phyloP scores from a whole-genome alignment of 2,113 vertebrate species.

The Gymnobelideus leadbeateri region DNA sequence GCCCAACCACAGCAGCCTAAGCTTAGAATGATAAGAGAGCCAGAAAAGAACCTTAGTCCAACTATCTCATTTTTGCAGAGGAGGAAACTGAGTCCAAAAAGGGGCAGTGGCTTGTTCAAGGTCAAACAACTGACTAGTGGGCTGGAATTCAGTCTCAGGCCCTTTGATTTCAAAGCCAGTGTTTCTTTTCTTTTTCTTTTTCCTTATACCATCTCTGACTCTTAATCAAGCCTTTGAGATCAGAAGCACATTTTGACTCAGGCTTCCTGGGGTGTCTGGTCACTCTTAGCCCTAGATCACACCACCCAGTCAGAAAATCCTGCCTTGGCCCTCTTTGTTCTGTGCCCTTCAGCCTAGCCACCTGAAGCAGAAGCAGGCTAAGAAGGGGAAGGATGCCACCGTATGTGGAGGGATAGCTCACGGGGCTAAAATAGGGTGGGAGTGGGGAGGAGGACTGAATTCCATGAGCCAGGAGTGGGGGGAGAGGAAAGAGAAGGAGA shows the following conservation, averaged over 20 bases:
- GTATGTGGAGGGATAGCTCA: neutral
- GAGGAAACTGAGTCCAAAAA: too few species aligned
- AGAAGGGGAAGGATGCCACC: neutral
- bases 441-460: neutral
- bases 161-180: neutral
- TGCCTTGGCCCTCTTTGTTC: neutral
- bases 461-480: neutral
- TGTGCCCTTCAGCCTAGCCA: neutral
- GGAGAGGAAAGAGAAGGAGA: constrained; percentile 1
- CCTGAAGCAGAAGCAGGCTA: neutral
- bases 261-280: neutral
- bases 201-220: neutral
- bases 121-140: neutral
- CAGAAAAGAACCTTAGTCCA: too few species aligned
- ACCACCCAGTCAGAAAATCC: neutral
- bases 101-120: neutral
- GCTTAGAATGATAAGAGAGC: too few species aligned
- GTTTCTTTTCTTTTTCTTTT: neutral
- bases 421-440: neutral
- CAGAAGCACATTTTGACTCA: neutral
- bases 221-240: neutral
- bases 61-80: too few species aligned
- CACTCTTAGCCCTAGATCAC: neutral
- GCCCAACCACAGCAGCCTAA: too few species aligned
- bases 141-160: neutral